phyloP scores from a whole-genome alignment of 1,140 invertebrate genomes.

The Dufourea novaeangliae region DNA sequence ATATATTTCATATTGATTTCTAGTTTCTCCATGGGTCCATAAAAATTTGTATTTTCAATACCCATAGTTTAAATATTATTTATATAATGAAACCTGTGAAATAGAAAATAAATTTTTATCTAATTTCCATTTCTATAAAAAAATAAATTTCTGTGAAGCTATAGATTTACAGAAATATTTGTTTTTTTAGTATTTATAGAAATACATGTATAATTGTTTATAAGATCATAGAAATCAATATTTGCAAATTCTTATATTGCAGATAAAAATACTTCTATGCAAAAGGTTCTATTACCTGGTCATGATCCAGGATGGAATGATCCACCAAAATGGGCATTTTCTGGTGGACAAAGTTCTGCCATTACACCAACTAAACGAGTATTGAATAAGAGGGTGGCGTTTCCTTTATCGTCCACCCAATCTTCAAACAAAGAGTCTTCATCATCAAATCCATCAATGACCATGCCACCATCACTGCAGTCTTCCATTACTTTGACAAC shows the following conservation, averaged over 20 bases:
- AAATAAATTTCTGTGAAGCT: too few species aligned
- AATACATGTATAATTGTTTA: too few species aligned
- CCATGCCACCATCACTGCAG: slow-evolving; percentile 63
- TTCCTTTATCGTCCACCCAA: slow-evolving; percentile 73
- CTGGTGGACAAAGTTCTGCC: slow-evolving; percentile 45
- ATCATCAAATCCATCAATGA: slow-evolving; percentile 9
- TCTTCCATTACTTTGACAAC: slow-evolving; percentile 38
- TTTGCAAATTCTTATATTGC: background rate
- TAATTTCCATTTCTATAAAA: too few species aligned
- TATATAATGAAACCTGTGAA: too few species aligned
- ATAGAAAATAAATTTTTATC: too few species aligned
- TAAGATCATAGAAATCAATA: background rate
- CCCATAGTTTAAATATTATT: too few species aligned
- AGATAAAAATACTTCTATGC: slow-evolving; percentile 67
- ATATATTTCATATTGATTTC: too few species aligned
- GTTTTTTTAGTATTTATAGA: too few species aligned
- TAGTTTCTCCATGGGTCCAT: too few species aligned
- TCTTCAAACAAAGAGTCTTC: slow-evolving; percentile 26
- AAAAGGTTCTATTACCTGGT: slow-evolving; percentile 70
- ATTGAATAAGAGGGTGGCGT: slow-evolving; percentile 80
- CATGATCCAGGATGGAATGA: slow-evolving; percentile 82
- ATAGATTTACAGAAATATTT: too few species aligned
- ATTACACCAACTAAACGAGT: slow-evolving; percentile 71
- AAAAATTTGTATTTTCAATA: too few species aligned
- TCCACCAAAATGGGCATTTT: slow-evolving; percentile 79